Evolutionary conservation across 2,797 vertebrate species (phyloP).

Genomic region (Glyptemys insculpta): DNA sequence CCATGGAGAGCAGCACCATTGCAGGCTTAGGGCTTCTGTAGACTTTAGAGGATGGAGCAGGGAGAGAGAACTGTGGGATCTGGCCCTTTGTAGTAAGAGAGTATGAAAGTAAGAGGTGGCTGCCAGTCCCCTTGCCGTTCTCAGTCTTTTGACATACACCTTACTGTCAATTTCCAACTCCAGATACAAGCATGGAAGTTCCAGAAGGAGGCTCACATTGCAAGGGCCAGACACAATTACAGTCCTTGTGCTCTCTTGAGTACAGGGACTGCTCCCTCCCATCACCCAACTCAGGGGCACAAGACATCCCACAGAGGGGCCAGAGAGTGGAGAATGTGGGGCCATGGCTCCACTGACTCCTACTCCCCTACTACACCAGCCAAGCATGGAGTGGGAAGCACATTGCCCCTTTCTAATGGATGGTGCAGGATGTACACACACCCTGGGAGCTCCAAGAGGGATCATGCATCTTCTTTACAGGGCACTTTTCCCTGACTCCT

Average conservation of each 20-base stretch:
- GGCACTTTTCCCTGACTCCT: neutral
- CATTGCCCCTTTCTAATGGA: no score
- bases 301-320: neutral
- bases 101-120: neutral
- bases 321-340: neutral
- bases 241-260: no score
- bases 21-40: no score
- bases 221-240: neutral
- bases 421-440: neutral
- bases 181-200: neutral
- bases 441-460: neutral
- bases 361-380: neutral
- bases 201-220: neutral
- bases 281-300: neutral
- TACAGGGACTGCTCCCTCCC: neutral
- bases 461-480: neutral
- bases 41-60: no score
- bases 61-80: neutral
- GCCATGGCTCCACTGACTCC: neutral
- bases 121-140: neutral
- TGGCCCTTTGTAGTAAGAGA: neutral
- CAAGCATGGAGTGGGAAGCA: neutral
- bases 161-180: neutral
- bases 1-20: neutral
- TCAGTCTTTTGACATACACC: neutral